Evolutionary conservation across 2,888 invertebrate genomes (phyloP).

Genomic region (Caenorhabditis virilis): DNA sequence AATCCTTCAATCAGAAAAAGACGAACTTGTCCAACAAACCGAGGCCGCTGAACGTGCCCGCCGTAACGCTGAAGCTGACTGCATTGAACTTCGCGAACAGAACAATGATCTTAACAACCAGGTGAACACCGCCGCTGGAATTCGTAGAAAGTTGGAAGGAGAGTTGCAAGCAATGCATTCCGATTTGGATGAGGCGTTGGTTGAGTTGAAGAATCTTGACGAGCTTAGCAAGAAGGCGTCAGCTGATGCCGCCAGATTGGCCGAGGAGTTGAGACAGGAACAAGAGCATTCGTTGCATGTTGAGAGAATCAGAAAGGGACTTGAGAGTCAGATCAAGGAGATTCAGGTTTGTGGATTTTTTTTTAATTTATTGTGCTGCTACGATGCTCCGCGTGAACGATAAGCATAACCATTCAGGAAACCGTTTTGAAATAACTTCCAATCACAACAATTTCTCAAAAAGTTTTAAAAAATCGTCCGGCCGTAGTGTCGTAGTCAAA

Average conservation of each 20-base stretch:
- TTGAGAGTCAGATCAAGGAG: constrained; percentile 95
- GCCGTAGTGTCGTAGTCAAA: no score
- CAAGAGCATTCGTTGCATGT: constrained; percentile 98
- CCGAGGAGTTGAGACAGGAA: constrained; percentile 82
- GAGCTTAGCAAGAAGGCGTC: constrained; percentile 93
- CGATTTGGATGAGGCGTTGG: constrained; percentile 95
- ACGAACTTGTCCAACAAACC: constrained; percentile 79
- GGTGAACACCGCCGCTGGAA: constrained; percentile 82
- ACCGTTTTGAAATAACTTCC: no score
- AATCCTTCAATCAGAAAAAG: constrained; percentile 94
- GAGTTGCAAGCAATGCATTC: constrained; percentile 94
- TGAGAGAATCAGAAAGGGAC: constrained; percentile 96
- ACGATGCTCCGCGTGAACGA: no score
- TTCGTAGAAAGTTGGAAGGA: constrained; percentile 99
- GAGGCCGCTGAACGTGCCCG: constrained; percentile 88
- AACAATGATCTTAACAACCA: constrained; percentile 94
- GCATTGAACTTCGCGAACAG: constrained; percentile 96
- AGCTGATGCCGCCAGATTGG: constrained; percentile 96
- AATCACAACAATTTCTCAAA: no score
- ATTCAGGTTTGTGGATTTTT: no score
- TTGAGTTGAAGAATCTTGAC: constrained; percentile 97
- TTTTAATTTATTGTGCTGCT: no score
- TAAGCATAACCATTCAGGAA: no score
- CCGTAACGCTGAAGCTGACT: constrained; percentile 95
- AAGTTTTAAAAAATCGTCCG: no score